A percentile compares a stretch with the other conserved stretches of the same genome.
phyloP scores from a whole-genome alignment of 2,888 invertebrate species.

The Rhodophaea formosa region DNA sequence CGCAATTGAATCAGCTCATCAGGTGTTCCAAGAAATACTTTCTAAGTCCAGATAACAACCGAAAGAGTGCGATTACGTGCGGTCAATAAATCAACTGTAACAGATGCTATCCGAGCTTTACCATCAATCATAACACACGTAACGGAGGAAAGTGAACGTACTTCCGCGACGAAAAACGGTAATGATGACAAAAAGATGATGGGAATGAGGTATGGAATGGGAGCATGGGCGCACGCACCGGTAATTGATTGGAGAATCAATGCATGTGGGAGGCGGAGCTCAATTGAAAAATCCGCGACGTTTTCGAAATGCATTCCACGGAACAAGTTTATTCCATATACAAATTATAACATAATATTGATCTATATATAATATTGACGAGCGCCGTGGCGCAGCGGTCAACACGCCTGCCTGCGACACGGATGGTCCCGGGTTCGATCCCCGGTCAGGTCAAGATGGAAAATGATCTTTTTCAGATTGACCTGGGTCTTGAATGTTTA shows the following conservation, averaged over 20 bases:
- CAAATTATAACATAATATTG: too few relatives aligned
- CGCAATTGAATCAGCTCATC: background rate
- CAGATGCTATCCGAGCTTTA: slow-evolving; percentile 12
- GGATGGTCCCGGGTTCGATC: too few relatives aligned
- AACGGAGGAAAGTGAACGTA: slow-evolving; percentile 19
- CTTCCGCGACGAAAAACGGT: slow-evolving; percentile 23
- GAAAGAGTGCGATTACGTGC: background rate
- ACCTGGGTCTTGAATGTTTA: too few relatives aligned
- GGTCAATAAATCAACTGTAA: slow-evolving; percentile 12
- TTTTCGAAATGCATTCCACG: too few relatives aligned
- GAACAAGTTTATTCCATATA: too few relatives aligned
- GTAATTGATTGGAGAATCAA: background rate
- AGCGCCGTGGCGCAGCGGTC: too few relatives aligned
- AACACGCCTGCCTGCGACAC: too few relatives aligned
- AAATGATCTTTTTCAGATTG: too few relatives aligned
- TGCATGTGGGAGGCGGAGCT: slow-evolving; percentile 1
- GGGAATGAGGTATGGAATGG: slow-evolving; percentile 9
- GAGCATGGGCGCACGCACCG: background rate
- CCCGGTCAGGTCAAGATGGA: too few relatives aligned
- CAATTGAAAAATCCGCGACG: background rate
- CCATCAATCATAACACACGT: slow-evolving; percentile 16
- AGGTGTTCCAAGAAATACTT: background rate
- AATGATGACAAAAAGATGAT: slow-evolving; percentile 20
- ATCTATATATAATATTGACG: too few relatives aligned
- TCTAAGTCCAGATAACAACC: slow-evolving; percentile 1